Evolutionary conservation across 2,113 vertebrate species (phyloP).

Genomic region (Penelope pileata): DNA sequence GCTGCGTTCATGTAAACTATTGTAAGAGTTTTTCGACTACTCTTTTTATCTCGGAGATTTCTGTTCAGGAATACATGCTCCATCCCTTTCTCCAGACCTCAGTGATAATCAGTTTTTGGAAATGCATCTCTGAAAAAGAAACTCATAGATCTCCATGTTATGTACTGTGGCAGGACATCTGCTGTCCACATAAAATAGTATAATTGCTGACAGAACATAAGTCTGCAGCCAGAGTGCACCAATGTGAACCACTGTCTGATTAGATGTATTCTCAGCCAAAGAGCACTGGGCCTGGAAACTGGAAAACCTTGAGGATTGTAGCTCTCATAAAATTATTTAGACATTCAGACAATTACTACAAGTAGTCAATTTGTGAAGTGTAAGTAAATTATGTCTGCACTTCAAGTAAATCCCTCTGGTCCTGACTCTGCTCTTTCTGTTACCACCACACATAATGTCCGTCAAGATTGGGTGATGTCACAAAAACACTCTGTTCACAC

Average conservation of each 20-base stretch:
- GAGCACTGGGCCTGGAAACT: background rate
- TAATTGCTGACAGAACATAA: background rate
- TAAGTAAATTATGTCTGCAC: background rate
- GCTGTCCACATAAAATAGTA: rapidly evolving
- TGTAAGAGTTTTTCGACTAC: background rate
- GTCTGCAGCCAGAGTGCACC: background rate
- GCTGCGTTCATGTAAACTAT: background rate
- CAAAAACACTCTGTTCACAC: background rate
- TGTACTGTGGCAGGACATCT: rapidly evolving
- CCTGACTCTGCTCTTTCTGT: background rate
- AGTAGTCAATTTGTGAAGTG: background rate
- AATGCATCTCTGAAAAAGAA: background rate
- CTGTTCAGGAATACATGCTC: background rate
- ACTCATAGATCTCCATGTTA: background rate
- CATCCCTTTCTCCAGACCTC: background rate
- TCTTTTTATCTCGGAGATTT: background rate
- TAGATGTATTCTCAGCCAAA: background rate
- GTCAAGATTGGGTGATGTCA: background rate
- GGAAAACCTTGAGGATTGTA: background rate
- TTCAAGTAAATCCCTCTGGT: background rate
- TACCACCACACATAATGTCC: background rate
- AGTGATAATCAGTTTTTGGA: background rate
- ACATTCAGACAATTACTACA: background rate
- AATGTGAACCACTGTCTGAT: background rate
- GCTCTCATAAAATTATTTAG: background rate